Evolutionary conservation across 2,113 vertebrate species (phyloP).

Genomic region (Seriola rivoliana): DNA sequence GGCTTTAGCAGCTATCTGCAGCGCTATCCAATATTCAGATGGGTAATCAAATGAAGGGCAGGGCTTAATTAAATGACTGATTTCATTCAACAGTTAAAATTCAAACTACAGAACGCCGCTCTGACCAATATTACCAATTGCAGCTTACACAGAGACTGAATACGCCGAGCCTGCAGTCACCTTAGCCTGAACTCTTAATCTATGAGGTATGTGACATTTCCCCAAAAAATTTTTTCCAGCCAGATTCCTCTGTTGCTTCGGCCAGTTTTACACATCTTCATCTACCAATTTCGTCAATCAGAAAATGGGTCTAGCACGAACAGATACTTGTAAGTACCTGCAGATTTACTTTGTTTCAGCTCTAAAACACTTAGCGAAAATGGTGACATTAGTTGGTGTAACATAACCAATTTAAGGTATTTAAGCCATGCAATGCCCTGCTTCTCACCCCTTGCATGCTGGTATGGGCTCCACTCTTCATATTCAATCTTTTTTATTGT

Average conservation of each 20-base stretch:
- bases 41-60: constrained; percentile 51
- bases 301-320: not conserved
- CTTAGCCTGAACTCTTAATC: not conserved
- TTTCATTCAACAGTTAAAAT: constrained; percentile 39
- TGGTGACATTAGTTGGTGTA: not conserved
- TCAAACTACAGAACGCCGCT: constrained; percentile 24
- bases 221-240: not conserved
- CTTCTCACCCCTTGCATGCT: not conserved
- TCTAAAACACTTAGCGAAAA: not conserved
- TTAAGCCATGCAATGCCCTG: not conserved
- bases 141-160: not conserved
- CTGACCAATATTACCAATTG: constrained; percentile 8
- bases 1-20: constrained; percentile 50
- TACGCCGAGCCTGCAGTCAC: not conserved
- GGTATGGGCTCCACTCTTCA: not conserved
- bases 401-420: not conserved
- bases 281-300: not conserved
- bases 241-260: not conserved
- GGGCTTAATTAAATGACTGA: constrained; percentile 52
- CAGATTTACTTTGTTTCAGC: not conserved
- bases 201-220: constrained; percentile 11
- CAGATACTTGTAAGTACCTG: not conserved
- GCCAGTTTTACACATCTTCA: not conserved
- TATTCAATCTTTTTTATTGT: not conserved
- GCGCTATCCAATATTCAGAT: constrained; percentile 28